Base-by-base conservation (phyloP, 2,797 vertebrate genomes). In the Xiphorhynchus erythropygius region DNA sequence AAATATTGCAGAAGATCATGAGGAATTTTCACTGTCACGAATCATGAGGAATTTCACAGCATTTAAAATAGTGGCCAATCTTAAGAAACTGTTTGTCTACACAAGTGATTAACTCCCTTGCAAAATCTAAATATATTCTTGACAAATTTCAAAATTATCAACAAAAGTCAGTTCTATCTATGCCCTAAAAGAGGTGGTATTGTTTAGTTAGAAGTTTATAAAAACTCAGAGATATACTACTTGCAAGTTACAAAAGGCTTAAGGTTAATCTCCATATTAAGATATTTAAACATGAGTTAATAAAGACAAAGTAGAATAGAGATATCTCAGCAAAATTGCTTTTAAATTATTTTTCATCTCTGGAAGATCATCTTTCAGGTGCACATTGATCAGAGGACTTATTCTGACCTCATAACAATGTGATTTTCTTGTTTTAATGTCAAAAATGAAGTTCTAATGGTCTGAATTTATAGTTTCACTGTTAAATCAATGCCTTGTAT, bases 401-500 rank as follows among this genome's bases (percentile, higher is more conserved):
- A 52, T 35, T 87, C 55, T 90, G 10, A 50, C 27, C 30, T 70
- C 17, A n/a, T 80, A 83, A 44, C 28, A 53, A 67, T 47, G 41
- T 37, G 32, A 74, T 89, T 90, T 89, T 87, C 52, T 62, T 88
- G 7, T 89, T 94, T 93, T 93, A 91, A 84, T 89, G 60, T 71
- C 55, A 87, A 55, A 85, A 91, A 90, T 68, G 10, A 84, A 85
- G 27, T 85, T 78, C 39, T 90, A 64, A 84, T 80, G 24, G 23
- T 68, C 37, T 89, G 49, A 94, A 75, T 90, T 81, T 84, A 56
- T 76, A 71, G 67, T 84, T 94, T 68, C 49, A 67, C 18, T 90
- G 74, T 94, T 70, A 94, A 73, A 94, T 93, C 82, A 91, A 78
- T 94, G 75, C 30, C 14, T 77, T 69, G 12, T 93, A 63, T 85